These are phyloP conservation scores for Hydropotes inermis DNA, from an alignment of 2,113 vertebrate genomes.

Conservation along the genomic window DNA sequence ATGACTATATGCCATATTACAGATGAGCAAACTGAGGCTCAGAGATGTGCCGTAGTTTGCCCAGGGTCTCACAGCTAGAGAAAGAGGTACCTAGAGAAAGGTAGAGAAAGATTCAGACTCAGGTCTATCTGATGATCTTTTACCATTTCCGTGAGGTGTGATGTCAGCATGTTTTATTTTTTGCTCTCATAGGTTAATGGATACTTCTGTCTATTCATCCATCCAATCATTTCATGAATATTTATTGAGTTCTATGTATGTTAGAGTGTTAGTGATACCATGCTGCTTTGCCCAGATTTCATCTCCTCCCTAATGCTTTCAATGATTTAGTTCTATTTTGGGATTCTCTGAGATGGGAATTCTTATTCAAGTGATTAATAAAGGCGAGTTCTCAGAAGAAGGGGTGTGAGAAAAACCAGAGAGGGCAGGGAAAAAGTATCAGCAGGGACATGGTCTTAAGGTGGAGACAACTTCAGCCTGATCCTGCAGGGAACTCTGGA, in stretches of 20 bases:
- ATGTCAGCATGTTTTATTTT: neutral
- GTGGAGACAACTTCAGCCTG: neutral
- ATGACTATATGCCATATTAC: neutral
- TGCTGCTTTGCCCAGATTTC: neutral
- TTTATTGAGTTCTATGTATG: neutral
- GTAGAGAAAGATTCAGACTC: neutral
- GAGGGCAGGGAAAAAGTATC: neutral
- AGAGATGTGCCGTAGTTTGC: neutral
- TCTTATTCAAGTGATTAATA: neutral
- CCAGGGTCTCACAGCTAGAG: neutral
- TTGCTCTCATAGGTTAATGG: neutral
- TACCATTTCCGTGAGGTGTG: neutral
- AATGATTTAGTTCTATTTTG: neutral
- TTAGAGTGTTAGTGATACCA: neutral
- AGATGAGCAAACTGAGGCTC: neutral
- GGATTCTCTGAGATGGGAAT: neutral
- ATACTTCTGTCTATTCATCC: neutral
- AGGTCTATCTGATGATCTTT: neutral
- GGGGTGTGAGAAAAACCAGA: neutral
- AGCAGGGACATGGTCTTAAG: neutral
- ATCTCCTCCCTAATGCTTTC: neutral
- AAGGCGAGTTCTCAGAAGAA: neutral
- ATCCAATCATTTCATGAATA: neutral
- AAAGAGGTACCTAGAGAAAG: neutral
- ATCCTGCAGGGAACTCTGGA: neutral